These are phyloP conservation scores for Phaedon cochleariae DNA, from an alignment of 2,888 invertebrate genomes.

Conservation along the genomic window DNA sequence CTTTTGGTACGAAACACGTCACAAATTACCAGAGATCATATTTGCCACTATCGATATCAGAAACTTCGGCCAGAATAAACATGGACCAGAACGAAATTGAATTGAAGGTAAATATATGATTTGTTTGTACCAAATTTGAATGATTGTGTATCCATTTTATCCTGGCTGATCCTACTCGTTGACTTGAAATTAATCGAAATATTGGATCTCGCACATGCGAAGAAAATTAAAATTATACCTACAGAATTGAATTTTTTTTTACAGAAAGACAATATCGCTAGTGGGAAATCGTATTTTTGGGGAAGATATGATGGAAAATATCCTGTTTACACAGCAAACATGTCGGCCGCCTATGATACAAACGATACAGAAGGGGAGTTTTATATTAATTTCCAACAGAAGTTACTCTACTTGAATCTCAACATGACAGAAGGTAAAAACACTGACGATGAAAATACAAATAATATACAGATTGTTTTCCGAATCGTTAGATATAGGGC, in stretches of 20 bases:
- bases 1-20: conserved; percentile 59
- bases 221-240: too few relatives aligned
- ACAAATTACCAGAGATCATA: conserved; percentile 68
- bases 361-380: conserved; percentile 70
- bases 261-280: conserved; percentile 46
- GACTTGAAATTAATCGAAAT: too few relatives aligned
- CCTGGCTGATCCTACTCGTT: too few relatives aligned
- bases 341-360: conserved; percentile 66
- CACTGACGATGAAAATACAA: not conserved
- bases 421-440: conserved; percentile 71
- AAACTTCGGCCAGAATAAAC: conserved; percentile 66
- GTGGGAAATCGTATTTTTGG: conserved; percentile 65
- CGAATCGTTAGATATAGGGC: too few relatives aligned
- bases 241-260: conserved; percentile 31
- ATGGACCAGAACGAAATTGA: conserved; percentile 69
- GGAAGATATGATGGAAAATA: conserved; percentile 63
- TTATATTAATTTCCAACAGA: conserved; percentile 67
- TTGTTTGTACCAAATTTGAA: too few relatives aligned
- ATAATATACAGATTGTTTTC: too few relatives aligned
- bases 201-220: too few relatives aligned
- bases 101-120: conserved; percentile 66
- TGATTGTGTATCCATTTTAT: too few relatives aligned
- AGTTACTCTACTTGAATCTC: conserved; percentile 72
- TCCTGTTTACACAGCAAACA: conserved; percentile 68
- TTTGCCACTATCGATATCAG: conserved; percentile 65